phyloP scores from a whole-genome alignment of 2,113 vertebrate species.

The rabbit (Oryctolagus cuniculus) region mOryCun1.1 NC_091448.1:29882501-29883000 shows the following conservation, averaged over 20 bases:
- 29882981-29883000: background rate
- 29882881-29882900: background rate
- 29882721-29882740: background rate
- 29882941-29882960: background rate
- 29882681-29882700: background rate
- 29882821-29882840: background rate
- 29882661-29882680: too few species aligned
- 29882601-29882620: too few species aligned
- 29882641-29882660: too few species aligned
- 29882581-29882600: too few species aligned
- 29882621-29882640: too few species aligned
- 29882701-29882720: background rate
- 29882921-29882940: background rate
- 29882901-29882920: background rate
- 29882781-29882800: background rate
- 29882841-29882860: background rate
- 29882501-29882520: too few species aligned
- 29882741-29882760: background rate
- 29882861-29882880: background rate
- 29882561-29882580: too few species aligned
- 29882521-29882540: too few species aligned
- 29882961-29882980: background rate
- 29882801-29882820: background rate
- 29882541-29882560: too few species aligned
- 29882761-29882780: background rate